Base-by-base conservation (phyloP, 1,140 invertebrate species). In the Leptinotarsa defecta region DNA sequence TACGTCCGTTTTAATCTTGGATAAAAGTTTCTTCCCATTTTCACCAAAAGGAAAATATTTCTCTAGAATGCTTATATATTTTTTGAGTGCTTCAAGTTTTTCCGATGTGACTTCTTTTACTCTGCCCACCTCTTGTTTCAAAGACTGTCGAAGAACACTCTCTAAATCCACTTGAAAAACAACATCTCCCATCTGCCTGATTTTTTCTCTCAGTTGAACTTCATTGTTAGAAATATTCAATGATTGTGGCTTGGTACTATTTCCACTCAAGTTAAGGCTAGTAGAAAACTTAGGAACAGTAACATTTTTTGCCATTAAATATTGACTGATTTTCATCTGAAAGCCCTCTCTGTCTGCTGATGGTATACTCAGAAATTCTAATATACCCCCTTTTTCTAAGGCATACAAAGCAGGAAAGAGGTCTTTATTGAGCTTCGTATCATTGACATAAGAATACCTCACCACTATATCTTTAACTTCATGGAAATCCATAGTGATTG, bases 81-180 rank as follows among this genome's bases (percentile, higher is more conserved):
- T 86, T 78, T 92, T 89, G 4, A 98, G 86, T 1, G 94, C 93
- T 70, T 86, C 80, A 57, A 97, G 83, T 65, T 90, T 88, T 75
- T 94, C 91, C 2, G 91, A 93, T 27, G 87, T 86, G 69, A 98
- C 92, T 48, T 81, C 81, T 84, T 91, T 91, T 63, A 89, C 87
- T 71, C 92, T 87, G 13, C 91, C 87, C 13, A 98, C 89, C 88
- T 98, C 97, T 79, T 95, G 92, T 76, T 89, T 89, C 6, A 98
- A 87, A 15, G 92, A 92, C 83, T 93, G 95, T 79, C 91, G 89
- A 13, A 98, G 81, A 0, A 94, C 92, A 82, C 91, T 94, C 86
- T 97, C 95, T 65, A 98, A 85, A 86, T 98, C 96, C 71, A 91
- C 88, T 86, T 96, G 94, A 83, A 93, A 96, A 1, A 96, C 87